Percentiles rank a stretch among this genome's conserved stretches.
Evolutionary conservation across 1,140 invertebrate species (phyloP).

Genomic region (Archegozetes longisetosus): DNA sequence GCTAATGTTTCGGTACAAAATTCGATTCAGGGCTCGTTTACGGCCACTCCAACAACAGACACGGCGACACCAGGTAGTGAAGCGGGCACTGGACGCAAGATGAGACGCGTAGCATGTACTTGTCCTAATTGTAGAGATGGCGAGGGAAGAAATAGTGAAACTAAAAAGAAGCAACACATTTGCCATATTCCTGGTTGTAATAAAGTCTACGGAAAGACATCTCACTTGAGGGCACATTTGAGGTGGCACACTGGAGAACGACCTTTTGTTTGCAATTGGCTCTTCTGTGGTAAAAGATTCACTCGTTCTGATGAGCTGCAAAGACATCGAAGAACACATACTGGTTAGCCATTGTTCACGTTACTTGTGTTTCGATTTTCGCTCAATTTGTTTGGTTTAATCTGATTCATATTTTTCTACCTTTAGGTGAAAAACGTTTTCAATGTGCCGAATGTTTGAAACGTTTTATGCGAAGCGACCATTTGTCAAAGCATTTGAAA

Average conservation of each 20-base stretch:
- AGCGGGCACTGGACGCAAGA: constrained; percentile 26
- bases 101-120: constrained; percentile 76
- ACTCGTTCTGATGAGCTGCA: constrained; percentile 41
- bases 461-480: constrained; percentile 74
- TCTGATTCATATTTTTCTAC: constrained; percentile 14
- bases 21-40: constrained; percentile 1
- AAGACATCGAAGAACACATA: constrained; percentile 38
- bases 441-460: constrained; percentile 61
- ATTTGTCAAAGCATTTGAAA: constrained; percentile 68
- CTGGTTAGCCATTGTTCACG: constrained; percentile 25
- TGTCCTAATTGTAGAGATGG: constrained; percentile 89
- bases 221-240: constrained; percentile 30
- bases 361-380: too few relatives aligned
- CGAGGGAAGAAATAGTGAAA: constrained; percentile 34
- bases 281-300: constrained; percentile 72
- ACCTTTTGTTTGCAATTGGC: constrained; percentile 78
- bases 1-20: constrained; percentile 7
- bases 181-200: constrained; percentile 88
- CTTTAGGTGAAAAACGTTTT: constrained; percentile 61
- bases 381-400: not conserved
- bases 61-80: constrained; percentile 10
- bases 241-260: constrained; percentile 78
- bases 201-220: constrained; percentile 25
- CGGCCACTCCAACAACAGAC: constrained; percentile 17
- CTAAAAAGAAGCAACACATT: constrained; percentile 74